Evolutionary conservation across 1,140 invertebrate species (phyloP), one percentile per base, ranked within the genome.

Genomic region (Penaeus vannamei): DNA sequence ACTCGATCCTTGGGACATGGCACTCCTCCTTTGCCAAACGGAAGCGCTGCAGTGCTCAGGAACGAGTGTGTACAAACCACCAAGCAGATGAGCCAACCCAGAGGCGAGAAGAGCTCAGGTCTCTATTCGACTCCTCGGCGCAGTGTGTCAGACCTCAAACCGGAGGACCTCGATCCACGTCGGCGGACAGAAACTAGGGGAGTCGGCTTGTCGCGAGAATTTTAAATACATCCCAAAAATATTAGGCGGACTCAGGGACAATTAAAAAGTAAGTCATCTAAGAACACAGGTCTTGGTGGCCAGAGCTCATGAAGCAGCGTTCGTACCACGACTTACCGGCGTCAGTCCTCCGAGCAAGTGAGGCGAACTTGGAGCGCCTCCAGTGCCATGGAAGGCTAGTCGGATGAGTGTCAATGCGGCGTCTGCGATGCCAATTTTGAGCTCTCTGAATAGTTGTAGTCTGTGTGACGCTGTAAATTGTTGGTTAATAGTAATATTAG

Each of bases 201-300:
- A 89, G n/a, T 80, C 81, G 26, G 29, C 22, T 19, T 88, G 26
- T 66, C 66, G 10, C 36, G 66, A n/a, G 60, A 85, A 53, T 26
- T 89, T 12, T 29, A 89, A 76, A 79, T 84, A 84, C 32, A 69
- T 89, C 69, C 87, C 87, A 46, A 62, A 89, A 77, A 89, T 89
- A 36, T n/a, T 85, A 61, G 62, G 42, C 46, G 64, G 42, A 76
- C 32, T 77, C 69, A 89, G n/a, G 72, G 83, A 32, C 36, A 81
- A 26, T 62, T 53, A 23, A 80, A 77, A 46, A 66, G 77, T 23
- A 83, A 62, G 32, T 36, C 32, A 46, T 23, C 64, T 10, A 89
- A 61, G 66, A 80, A 79, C 36, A 61, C 0, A 53, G 60, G 53
- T 79, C 46, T 26, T 89, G 81, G 87, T 77, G 82, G 82, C 62